Conservation (phyloP, 92 coral and sea anemone species). For the Palythoa caribaeorum region DNA sequence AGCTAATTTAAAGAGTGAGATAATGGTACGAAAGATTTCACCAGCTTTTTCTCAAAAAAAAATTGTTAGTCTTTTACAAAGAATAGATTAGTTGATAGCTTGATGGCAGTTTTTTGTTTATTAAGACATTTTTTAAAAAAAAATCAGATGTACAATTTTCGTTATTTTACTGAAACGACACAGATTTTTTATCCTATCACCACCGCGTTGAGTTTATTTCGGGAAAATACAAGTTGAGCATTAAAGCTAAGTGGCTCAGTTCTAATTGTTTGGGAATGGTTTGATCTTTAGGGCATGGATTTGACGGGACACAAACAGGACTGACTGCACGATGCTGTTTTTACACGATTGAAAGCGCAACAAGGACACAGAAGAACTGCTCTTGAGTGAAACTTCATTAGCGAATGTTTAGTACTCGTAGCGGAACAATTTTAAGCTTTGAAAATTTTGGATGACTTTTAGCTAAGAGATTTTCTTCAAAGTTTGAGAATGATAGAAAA, state of each 20-base stretch:
- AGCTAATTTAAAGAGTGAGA: no score
- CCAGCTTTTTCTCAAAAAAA: no score
- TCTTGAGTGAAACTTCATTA: neutral
- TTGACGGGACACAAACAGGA: conserved; percentile 29
- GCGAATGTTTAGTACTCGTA: neutral
- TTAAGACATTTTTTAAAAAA: neutral
- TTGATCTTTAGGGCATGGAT: conserved; percentile 54
- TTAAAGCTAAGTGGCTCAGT: neutral
- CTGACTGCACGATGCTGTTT: conserved; percentile 18
- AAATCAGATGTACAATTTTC: neutral
- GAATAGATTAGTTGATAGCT: no score
- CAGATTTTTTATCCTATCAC: neutral
- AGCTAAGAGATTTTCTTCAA: no score
- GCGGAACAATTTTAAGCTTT: neutral
- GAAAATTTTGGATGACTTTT: neutral
- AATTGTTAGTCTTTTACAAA: no score
- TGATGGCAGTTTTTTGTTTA: no score
- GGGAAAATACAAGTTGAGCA: neutral
- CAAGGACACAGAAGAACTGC: conserved; percentile 34
- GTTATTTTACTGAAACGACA: neutral
- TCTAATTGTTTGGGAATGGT: conserved; percentile 41
- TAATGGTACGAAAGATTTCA: no score
- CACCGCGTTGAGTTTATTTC: neutral
- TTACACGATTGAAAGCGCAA: conserved; percentile 14
- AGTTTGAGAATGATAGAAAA: neutral